A percentile compares a stretch with the other conserved stretches of the same genome.
These are phyloP conservation scores for Scotopteryx bipunctaria DNA, from an alignment of 2,888 invertebrate species.

Conservation along the genomic window DNA sequence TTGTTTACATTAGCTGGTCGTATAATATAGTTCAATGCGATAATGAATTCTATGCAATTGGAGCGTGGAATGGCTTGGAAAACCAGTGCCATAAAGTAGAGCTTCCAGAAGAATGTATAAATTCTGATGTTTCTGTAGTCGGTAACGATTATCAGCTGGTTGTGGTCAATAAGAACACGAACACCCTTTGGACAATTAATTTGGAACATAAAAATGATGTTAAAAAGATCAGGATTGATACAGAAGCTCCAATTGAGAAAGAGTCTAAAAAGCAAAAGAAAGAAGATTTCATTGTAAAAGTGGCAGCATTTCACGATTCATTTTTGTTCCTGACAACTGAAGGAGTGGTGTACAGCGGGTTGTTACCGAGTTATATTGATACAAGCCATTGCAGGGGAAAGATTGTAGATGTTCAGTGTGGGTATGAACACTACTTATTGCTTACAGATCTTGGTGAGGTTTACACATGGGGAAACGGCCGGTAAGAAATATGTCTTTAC, in stretches of 20 bases:
- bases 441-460: constrained; percentile 88
- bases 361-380: constrained; percentile 85
- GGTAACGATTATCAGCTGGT: constrained; percentile 66
- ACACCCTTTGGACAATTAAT: constrained; percentile 53
- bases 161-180: constrained; percentile 46
- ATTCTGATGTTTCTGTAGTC: constrained; percentile 43
- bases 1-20: constrained; percentile 64
- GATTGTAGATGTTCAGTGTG: constrained; percentile 87
- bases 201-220: constrained; percentile 45
- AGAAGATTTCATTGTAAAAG: constrained; percentile 50
- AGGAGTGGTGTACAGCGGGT: constrained; percentile 77
- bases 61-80: constrained; percentile 56
- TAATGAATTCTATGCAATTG: constrained; percentile 56
- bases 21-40: constrained; percentile 63
- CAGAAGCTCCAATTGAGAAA: constrained; percentile 47
- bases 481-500: constrained; percentile 84
- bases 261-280: constrained; percentile 45
- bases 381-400: constrained; percentile 77
- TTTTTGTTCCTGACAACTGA: constrained; percentile 56
- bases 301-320: constrained; percentile 48
- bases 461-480: constrained; percentile 93
- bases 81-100: constrained; percentile 49
- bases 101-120: constrained; percentile 48
- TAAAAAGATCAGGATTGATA: constrained; percentile 48
- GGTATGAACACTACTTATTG: constrained; percentile 91